phyloP scores from a whole-genome alignment of 2,888 invertebrate species.

The Hesperia comma region DNA sequence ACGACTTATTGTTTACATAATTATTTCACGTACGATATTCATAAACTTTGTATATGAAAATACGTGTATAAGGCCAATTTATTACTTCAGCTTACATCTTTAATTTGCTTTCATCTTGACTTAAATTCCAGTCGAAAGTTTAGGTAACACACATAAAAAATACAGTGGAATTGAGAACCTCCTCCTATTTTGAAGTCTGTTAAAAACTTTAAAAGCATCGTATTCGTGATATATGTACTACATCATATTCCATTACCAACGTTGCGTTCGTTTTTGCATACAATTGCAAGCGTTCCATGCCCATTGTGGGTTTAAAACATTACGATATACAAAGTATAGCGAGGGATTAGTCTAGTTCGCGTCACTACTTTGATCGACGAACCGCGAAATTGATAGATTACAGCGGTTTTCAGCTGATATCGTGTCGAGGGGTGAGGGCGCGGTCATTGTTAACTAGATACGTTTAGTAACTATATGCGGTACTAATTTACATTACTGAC shows the following conservation, averaged over 20 bases:
- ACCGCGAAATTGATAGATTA: slow-evolving; percentile 37
- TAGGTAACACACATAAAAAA: no score
- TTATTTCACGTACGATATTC: slow-evolving; percentile 45
- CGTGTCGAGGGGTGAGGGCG: slow-evolving; percentile 8
- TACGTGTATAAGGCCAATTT: no score
- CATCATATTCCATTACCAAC: no score
- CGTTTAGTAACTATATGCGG: background rate
- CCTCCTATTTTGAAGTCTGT: no score
- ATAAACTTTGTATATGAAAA: slow-evolving; percentile 49
- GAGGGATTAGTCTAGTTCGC: slow-evolving; percentile 31
- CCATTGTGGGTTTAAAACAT: background rate
- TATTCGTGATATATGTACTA: no score
- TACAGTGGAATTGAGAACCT: no score
- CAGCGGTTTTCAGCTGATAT: slow-evolving; percentile 32
- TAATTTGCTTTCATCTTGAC: no score
- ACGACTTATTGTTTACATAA: slow-evolving; percentile 40
- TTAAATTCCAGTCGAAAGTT: no score
- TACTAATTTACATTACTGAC: no score
- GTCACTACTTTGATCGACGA: slow-evolving; percentile 36
- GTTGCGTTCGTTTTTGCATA: no score
- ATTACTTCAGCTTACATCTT: no score
- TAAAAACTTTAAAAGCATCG: no score
- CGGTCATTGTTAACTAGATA: slow-evolving; percentile 8
- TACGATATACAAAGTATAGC: slow-evolving; percentile 28
- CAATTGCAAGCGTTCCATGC: background rate